phyloP scores from a whole-genome alignment of 2,888 invertebrate species.

The Macropis europaea region DNA sequence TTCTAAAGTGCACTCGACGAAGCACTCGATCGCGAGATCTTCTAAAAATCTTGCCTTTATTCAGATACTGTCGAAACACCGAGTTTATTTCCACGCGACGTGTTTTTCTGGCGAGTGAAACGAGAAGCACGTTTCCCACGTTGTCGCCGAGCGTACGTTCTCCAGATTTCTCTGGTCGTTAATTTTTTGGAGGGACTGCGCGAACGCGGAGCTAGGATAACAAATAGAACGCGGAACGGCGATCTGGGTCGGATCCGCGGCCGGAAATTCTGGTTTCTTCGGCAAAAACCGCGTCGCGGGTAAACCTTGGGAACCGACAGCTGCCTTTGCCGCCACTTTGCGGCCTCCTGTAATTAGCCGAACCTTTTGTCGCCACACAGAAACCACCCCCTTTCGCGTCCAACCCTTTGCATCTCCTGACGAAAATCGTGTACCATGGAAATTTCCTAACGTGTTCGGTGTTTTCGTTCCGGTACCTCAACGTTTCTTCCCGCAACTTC shows the following conservation, averaged over 20 bases:
- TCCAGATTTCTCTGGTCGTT: slow-evolving; percentile 20
- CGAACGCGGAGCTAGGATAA: slow-evolving; percentile 49
- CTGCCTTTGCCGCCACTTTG: slow-evolving; percentile 69
- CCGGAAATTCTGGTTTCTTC: slow-evolving; percentile 66
- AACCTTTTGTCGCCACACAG: slow-evolving; percentile 58
- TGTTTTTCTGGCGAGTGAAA: neutral
- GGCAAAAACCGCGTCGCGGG: slow-evolving; percentile 59
- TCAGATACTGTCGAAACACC: neutral
- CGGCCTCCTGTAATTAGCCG: slow-evolving; percentile 74
- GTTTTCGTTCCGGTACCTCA: too few species aligned
- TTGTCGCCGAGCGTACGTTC: slow-evolving; percentile 37
- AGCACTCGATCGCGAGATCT: too few species aligned
- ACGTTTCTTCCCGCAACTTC: too few species aligned
- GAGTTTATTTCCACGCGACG: slow-evolving; percentile 7
- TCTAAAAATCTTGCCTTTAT: neutral
- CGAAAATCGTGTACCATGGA: too few species aligned
- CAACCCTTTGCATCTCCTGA: neutral
- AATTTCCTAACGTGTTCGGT: too few species aligned
- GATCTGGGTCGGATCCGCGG: slow-evolving; percentile 66
- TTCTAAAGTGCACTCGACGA: too few species aligned
- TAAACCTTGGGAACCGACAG: slow-evolving; percentile 71
- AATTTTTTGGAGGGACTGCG: slow-evolving; percentile 4
- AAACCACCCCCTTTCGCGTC: slow-evolving; percentile 42
- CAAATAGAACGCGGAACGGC: slow-evolving; percentile 46
- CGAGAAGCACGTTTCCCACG: slow-evolving; percentile 43